Conservation (phyloP, 1,140 invertebrate species). For the Acromyrmex charruanus region DNA sequence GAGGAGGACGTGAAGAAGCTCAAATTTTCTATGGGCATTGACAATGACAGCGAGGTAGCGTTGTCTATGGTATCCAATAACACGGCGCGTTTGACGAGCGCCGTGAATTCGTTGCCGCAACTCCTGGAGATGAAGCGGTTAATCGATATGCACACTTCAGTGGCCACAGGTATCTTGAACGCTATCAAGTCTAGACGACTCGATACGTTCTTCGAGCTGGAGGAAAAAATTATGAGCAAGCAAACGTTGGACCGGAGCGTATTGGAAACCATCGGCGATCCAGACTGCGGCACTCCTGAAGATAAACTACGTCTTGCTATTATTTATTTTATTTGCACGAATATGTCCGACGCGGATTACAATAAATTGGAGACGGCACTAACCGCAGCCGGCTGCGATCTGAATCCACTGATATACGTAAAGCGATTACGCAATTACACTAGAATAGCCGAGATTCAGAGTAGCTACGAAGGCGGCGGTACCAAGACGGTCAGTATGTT, state of each 20-base stretch:
- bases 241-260: slow-evolving; percentile 91
- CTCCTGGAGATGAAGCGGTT: slow-evolving; percentile 98
- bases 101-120: slow-evolving; percentile 98
- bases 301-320: slow-evolving; percentile 98
- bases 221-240: slow-evolving; percentile 98
- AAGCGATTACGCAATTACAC: slow-evolving; percentile 96
- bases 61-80: slow-evolving; percentile 96
- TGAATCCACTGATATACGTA: slow-evolving; percentile 94
- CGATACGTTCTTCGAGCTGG: slow-evolving; percentile 98
- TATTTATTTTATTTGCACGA: slow-evolving; percentile 96
- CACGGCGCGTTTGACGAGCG: slow-evolving; percentile 96
- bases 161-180: slow-evolving; percentile 97
- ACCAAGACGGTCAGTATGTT: slow-evolving; percentile 99
- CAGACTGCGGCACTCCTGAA: slow-evolving; percentile 94
- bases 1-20: slow-evolving; percentile 99
- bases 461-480: slow-evolving; percentile 96
- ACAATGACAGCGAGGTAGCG: slow-evolving; percentile 92
- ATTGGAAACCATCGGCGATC: slow-evolving; percentile 94
- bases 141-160: slow-evolving; percentile 99
- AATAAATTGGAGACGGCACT: slow-evolving; percentile 93
- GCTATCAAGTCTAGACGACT: slow-evolving; percentile 96
- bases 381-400: slow-evolving; percentile 94
- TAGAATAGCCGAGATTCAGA: slow-evolving; percentile 91
- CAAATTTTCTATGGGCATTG: slow-evolving; percentile 96
- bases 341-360: slow-evolving; percentile 93